phyloP scores from a whole-genome alignment of 2,888 invertebrate genomes.

The Ophioninae sp. region DNA sequence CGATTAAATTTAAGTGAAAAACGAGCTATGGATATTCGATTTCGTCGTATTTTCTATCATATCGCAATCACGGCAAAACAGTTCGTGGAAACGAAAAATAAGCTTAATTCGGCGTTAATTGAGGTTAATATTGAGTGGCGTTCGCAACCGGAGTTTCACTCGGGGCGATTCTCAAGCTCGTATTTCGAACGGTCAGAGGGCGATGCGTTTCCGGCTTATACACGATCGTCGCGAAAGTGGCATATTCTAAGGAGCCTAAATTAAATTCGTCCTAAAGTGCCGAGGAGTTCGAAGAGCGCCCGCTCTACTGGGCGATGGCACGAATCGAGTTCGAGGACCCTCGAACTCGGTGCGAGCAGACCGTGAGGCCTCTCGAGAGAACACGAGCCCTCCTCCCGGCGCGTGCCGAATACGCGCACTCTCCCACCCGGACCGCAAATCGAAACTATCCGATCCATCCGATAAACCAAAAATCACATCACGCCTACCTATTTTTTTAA shows the following conservation, averaged over 20 bases:
- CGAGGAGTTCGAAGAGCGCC: conserved; percentile 66
- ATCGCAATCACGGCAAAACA: not conserved
- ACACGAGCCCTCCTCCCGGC: conserved; percentile 63
- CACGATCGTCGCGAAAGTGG: conserved; percentile 38
- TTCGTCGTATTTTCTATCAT: not conserved
- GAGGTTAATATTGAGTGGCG: not conserved
- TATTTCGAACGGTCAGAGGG: conserved; percentile 3
- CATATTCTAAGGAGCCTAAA: conserved; percentile 76
- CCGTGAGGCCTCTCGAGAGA: conserved; percentile 61
- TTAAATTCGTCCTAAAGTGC: conserved; percentile 78
- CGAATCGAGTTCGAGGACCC: conserved; percentile 77
- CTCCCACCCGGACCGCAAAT: not conserved
- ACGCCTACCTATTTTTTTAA: not conserved
- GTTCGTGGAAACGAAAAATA: not conserved
- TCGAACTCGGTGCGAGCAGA: conserved; percentile 69
- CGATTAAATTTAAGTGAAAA: not conserved
- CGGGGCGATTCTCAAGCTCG: not conserved
- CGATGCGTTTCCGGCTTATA: not conserved
- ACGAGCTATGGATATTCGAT: conserved; percentile 13
- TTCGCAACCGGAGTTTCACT: not conserved
- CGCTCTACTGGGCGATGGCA: conserved; percentile 69
- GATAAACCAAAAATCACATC: not conserved
- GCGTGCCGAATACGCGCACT: conserved; percentile 70
- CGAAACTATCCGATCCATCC: not conserved
- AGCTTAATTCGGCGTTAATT: not conserved